These are phyloP conservation scores for Nipponacmea schrenckii DNA, from an alignment of 2,888 invertebrate genomes.

Conservation along the genomic window DNA sequence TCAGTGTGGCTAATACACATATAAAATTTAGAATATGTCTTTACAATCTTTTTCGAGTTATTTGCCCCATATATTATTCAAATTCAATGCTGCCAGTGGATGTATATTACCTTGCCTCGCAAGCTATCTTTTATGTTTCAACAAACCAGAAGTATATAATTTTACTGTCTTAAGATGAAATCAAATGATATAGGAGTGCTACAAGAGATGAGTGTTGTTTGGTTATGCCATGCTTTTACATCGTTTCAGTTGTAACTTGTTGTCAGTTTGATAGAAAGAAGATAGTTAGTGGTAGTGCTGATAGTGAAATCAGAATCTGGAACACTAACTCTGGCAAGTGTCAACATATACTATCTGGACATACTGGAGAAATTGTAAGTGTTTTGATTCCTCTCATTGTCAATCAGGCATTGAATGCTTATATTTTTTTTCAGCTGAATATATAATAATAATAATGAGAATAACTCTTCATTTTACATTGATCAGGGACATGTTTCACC, in stretches of 20 bases:
- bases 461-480: no score
- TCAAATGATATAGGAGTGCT: background rate
- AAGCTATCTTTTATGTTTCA: no score
- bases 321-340: conserved; percentile 43
- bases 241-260: conserved; percentile 51
- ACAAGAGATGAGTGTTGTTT: no score
- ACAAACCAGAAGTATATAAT: no score
- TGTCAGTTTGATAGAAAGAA: conserved; percentile 53
- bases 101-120: no score
- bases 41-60: background rate
- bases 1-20: background rate
- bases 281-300: conserved; percentile 58
- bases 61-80: no score
- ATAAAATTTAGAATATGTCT: background rate
- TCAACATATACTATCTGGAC: conserved; percentile 47
- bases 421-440: no score
- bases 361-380: conserved; percentile 57
- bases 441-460: no score
- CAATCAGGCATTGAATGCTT: background rate
- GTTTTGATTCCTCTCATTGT: background rate
- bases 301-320: conserved; percentile 55
- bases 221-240: background rate
- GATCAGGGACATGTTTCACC: no score
- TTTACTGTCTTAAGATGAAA: background rate
- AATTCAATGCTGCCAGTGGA: no score